Conservation (phyloP, 2,888 invertebrate genomes). For the Drosophila mercatorum region DNA sequence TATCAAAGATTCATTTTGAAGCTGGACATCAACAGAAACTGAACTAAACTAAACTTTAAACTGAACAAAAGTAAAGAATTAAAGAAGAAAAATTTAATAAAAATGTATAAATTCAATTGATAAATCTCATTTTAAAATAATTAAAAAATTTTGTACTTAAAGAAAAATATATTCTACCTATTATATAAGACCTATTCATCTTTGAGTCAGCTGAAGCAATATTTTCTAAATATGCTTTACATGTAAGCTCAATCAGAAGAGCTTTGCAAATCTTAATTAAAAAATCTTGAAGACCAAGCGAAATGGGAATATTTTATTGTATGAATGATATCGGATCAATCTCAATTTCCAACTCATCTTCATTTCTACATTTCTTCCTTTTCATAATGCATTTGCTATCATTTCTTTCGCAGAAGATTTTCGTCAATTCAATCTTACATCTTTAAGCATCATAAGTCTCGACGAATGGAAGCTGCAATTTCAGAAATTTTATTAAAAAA, state of each 20-base stretch:
- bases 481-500: conserved; percentile 16
- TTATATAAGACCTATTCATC: background rate
- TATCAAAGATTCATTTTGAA: too few relatives aligned
- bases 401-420: background rate
- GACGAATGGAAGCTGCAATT: background rate
- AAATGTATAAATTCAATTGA: too few relatives aligned
- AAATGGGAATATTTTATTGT: background rate
- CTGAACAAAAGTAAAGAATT: too few relatives aligned
- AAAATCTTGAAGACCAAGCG: background rate
- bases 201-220: background rate
- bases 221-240: background rate
- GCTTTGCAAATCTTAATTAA: background rate
- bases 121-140: too few relatives aligned
- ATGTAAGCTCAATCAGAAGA: background rate
- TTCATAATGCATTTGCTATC: background rate
- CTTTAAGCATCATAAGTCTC: background rate
- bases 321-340: too few relatives aligned
- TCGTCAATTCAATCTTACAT: background rate
- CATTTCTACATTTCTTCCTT: too few relatives aligned
- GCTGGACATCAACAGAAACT: too few relatives aligned
- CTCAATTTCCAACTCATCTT: too few relatives aligned
- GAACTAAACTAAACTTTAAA: too few relatives aligned
- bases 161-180: too few relatives aligned
- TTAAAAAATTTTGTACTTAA: too few relatives aligned
- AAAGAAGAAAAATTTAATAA: too few relatives aligned